Base-by-base conservation (phyloP, 2,113 vertebrate genomes). In the Asarcornis scutulata region DNA sequence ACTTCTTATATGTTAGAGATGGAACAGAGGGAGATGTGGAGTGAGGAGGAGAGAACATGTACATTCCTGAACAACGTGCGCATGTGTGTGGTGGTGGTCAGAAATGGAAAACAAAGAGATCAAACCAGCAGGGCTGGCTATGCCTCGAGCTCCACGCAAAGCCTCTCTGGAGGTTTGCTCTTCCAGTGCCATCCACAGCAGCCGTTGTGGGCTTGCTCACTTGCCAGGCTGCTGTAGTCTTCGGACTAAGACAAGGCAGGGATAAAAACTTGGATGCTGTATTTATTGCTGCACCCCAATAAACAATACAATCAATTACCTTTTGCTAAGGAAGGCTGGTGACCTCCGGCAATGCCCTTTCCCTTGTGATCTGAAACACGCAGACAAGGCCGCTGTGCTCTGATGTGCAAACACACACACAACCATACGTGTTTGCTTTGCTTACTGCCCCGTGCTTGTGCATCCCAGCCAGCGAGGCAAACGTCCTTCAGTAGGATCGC, bases 321-420 rank as follows among this genome's bases (percentile, higher is more conserved):
- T 77, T 88, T 72, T 88, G 79, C 82, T 72, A 72, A 81, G 84
- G 92, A 86, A 1, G 1, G 76, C 60, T 60, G 66, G 31, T 90
- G 66, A 91, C 68, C 7, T 11, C 80, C 64, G 81, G 62, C 68
- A 84, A 50, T 76, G 66, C 62, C 58, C 76, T 53, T 38, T 88
- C 76, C 94, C 88, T 91, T 48, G 29, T 3, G 40, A 69, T 85
- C 89, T 89, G 91, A 67, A 96, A 96, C 18, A 46, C 72, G 80
- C 59, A 89, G 96, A 81, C 84, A 91, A 82, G 71, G 59, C 38
- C 75, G 89, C 73, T 88, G 58, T 1, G 3, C 79, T 80, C 85
- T 83, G 59, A 73, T 78, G 60, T 78, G 38, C 95, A 97, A 97
- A 98, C 96, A 97, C 50, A 71, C 62, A 52, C 20, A 42, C 48